Conservation (phyloP, 2,888 invertebrate genomes). For the Drosophila picticornis region DNA sequence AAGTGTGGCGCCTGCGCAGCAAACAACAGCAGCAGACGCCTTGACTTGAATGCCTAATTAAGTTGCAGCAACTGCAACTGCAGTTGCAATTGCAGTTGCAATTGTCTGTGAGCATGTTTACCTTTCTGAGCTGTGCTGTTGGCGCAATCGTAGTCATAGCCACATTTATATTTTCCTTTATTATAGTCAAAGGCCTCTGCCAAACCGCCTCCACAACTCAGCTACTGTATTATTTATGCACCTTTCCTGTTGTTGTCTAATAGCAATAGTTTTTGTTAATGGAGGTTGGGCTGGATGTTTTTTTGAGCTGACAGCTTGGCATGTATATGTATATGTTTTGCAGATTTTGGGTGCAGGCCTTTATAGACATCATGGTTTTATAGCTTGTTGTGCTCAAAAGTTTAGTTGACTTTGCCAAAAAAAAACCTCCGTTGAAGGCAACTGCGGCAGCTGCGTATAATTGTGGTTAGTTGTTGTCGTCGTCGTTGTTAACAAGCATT, state of each 20-base stretch:
- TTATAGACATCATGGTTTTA: neutral
- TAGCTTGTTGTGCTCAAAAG: slow-evolving; percentile 42
- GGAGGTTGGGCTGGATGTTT: slow-evolving; percentile 43
- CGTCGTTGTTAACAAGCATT: slow-evolving; percentile 35
- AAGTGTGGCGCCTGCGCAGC: slow-evolving; percentile 72
- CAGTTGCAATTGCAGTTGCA: slow-evolving; percentile 27
- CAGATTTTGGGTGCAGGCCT: slow-evolving; percentile 50
- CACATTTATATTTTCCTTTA: slow-evolving; percentile 39
- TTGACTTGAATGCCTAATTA: slow-evolving; percentile 70
- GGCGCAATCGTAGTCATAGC: slow-evolving; percentile 34
- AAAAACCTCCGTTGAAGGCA: slow-evolving; percentile 32
- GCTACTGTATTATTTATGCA: slow-evolving; percentile 45
- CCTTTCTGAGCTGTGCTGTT: slow-evolving; percentile 22
- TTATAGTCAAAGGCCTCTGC: slow-evolving; percentile 13
- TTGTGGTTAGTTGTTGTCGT: slow-evolving; percentile 25
- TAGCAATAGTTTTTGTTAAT: slow-evolving; percentile 21
- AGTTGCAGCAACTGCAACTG: slow-evolving; percentile 52
- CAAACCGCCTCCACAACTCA: slow-evolving; percentile 11
- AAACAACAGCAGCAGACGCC: slow-evolving; percentile 13
- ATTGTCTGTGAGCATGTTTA: slow-evolving; percentile 36
- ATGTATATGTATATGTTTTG: slow-evolving; percentile 21
- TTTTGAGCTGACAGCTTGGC: slow-evolving; percentile 65
- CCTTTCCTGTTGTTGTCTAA: slow-evolving; percentile 19
- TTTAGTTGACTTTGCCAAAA: slow-evolving; percentile 64
- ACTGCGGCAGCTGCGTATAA: slow-evolving; percentile 51